Conservation (phyloP, 1,140 invertebrate genomes). For the Diorhabda sublineata region DNA sequence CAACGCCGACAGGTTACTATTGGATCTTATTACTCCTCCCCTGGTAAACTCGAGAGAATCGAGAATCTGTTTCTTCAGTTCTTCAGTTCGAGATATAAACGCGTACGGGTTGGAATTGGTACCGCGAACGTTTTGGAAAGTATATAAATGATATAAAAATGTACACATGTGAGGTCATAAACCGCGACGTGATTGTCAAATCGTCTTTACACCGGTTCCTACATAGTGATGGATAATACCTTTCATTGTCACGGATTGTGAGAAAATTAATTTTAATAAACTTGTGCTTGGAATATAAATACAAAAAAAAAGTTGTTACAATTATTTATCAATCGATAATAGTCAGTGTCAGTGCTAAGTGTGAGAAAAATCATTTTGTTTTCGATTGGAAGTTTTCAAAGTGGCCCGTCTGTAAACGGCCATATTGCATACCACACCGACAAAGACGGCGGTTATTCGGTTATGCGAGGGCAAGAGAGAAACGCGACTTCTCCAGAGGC, state of each 20-base stretch:
- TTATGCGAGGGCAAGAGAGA: slow-evolving; percentile 24
- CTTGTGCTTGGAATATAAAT: background rate
- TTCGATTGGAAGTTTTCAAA: slow-evolving; percentile 25
- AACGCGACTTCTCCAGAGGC: slow-evolving; percentile 38
- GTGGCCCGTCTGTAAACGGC: slow-evolving; percentile 41
- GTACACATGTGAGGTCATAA: slow-evolving; percentile 21
- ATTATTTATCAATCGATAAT: background rate
- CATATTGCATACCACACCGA: slow-evolving; percentile 51
- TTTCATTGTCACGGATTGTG: background rate
- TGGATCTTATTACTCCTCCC: slow-evolving; percentile 38
- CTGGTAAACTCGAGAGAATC: slow-evolving; percentile 27
- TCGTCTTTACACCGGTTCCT: background rate
- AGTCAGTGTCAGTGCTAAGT: slow-evolving; percentile 13
- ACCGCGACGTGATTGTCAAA: slow-evolving; percentile 12
- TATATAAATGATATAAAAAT: background rate
- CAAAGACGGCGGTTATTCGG: slow-evolving; percentile 32
- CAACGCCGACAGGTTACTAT: slow-evolving; percentile 40
- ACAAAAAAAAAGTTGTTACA: background rate
- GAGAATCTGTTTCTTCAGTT: slow-evolving; percentile 9
- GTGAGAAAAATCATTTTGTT: slow-evolving; percentile 20
- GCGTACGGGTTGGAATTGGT: background rate
- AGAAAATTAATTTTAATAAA: slow-evolving; percentile 1
- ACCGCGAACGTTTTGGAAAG: no score
- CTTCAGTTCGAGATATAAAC: background rate
- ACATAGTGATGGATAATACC: background rate